Conservation (phyloP, 2,113 vertebrate genomes). For the Gopherus flavomarginatus region DNA sequence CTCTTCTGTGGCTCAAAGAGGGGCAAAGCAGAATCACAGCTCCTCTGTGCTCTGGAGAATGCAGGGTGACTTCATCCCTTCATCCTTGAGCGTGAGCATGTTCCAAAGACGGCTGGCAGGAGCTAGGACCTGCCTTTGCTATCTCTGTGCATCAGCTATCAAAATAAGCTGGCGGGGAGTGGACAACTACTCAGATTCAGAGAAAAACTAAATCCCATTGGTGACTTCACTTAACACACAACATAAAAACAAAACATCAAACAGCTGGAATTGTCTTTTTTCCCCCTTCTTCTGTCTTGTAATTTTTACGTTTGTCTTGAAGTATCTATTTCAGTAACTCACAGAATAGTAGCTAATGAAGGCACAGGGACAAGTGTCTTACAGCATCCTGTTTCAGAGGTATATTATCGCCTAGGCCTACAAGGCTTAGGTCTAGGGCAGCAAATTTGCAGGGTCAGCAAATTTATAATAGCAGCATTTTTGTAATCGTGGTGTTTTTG, state of each 20-base stretch:
- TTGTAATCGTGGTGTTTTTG: too few species aligned
- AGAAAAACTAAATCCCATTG: neutral
- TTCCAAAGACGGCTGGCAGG: neutral
- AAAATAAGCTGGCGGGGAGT: neutral
- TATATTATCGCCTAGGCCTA: too few species aligned
- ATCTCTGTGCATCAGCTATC: neutral
- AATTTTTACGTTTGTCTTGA: neutral
- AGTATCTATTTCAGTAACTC: neutral
- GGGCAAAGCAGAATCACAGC: neutral
- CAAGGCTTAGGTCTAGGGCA: too few species aligned
- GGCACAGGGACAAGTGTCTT: neutral
- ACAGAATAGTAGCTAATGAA: neutral
- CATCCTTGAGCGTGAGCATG: neutral
- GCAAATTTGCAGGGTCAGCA: too few species aligned
- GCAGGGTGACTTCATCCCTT: neutral
- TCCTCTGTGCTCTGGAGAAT: neutral
- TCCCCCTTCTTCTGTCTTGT: neutral
- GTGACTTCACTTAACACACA: neutral
- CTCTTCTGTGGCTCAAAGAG: rapidly evolving
- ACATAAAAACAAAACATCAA: slow-evolving; percentile 6
- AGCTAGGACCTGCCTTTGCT: neutral
- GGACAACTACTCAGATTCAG: neutral
- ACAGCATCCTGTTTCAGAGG: neutral
- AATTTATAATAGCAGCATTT: too few species aligned
- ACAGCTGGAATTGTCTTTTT: neutral